Percentiles rank a stretch among this genome's conserved stretches.
Conservation (phyloP, 2,797 vertebrate genomes). For the Pseudochirops cupreus region DNA sequence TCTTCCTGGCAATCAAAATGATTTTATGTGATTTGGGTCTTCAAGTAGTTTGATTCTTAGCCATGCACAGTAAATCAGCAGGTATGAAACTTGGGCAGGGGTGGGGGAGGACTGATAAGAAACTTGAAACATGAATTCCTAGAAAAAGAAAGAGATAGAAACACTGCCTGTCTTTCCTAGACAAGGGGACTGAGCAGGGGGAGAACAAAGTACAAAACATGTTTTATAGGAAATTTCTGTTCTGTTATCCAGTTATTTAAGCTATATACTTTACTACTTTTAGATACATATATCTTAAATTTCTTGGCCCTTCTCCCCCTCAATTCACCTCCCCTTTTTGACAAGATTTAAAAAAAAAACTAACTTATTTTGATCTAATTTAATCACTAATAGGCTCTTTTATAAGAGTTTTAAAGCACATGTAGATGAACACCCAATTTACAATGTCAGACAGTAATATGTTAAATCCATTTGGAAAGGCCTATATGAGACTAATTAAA, state of each 20-base stretch:
- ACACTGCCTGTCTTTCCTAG: constrained; percentile 7
- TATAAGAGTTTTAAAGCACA: constrained; percentile 26
- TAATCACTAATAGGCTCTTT: constrained; percentile 8
- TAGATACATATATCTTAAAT: background rate
- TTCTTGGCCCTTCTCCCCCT: background rate
- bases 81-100: constrained; percentile 13
- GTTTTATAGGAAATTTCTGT: constrained; percentile 24
- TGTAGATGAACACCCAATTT: background rate
- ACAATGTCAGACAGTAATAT: background rate
- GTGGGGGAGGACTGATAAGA: constrained; percentile 4
- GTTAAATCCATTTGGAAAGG: constrained; percentile 46
- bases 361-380: constrained; percentile 2
- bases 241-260: constrained; percentile 14
- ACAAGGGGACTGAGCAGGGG: background rate
- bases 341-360: background rate
- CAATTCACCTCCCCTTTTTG: background rate
- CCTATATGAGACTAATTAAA: constrained; percentile 2
- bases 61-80: constrained; percentile 10
- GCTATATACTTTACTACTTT: background rate
- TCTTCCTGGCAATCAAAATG: constrained; percentile 2
- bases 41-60: constrained; percentile 46
- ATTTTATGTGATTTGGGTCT: constrained; percentile 42
- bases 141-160: constrained; percentile 52
- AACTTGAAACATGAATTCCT: background rate
- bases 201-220: constrained; percentile 4